These are phyloP conservation scores for Azemiops feae DNA, from an alignment of 2,113 vertebrate species.

Conservation along the genomic window DNA sequence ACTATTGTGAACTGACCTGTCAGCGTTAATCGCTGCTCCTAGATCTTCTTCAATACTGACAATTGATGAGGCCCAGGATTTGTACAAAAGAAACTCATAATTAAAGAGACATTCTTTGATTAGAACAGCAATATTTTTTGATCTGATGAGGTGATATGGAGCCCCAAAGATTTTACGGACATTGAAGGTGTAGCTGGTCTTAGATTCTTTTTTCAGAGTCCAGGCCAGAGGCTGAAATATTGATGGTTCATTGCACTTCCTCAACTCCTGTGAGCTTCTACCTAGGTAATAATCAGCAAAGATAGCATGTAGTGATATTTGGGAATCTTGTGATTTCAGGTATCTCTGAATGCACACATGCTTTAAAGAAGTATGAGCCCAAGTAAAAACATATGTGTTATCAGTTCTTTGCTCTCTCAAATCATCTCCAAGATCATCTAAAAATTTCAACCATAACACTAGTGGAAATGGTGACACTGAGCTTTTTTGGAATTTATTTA, in stretches of 20 bases:
- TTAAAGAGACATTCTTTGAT: constrained; percentile 70
- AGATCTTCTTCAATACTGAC: constrained; percentile 70
- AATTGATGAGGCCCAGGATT: constrained; percentile 68
- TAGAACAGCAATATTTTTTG: constrained; percentile 62
- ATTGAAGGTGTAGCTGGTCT: constrained; percentile 61
- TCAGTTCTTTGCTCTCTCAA: constrained; percentile 68
- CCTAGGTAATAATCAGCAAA: constrained; percentile 64
- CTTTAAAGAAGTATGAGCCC: constrained; percentile 58
- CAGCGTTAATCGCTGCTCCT: constrained; percentile 61
- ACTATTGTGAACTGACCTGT: constrained; percentile 56
- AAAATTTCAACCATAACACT: constrained; percentile 60
- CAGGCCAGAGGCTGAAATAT: constrained; percentile 68
- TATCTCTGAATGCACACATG: constrained; percentile 55
- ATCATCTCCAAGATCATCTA: constrained; percentile 54
- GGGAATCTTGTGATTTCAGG: constrained; percentile 53
- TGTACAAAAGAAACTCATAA: constrained; percentile 74
- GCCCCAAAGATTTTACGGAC: constrained; percentile 67
- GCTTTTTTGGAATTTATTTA: constrained; percentile 51
- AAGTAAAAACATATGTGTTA: constrained; percentile 66
- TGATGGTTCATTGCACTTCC: not conserved
- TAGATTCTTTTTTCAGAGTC: constrained; percentile 46
- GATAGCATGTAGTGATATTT: constrained; percentile 54
- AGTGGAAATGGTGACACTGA: constrained; percentile 57
- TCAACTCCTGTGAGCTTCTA: not conserved
- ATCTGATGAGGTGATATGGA: constrained; percentile 67